Conservation (phyloP, 1,140 invertebrate genomes). For the Drosophila jambulina region DNA sequence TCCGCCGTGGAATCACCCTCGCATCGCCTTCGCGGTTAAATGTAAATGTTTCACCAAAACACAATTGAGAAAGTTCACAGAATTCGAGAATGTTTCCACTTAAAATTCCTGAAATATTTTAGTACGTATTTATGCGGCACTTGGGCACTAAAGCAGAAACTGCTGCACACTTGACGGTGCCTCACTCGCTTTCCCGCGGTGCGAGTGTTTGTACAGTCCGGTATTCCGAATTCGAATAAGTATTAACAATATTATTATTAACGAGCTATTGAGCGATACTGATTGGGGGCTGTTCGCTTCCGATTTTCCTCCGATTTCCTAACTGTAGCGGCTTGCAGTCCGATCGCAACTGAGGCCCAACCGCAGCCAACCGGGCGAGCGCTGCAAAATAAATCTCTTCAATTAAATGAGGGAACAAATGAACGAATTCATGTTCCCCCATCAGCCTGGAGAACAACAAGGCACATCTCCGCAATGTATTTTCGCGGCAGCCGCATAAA, state of each 20-base stretch:
- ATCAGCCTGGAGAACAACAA: conserved; percentile 46
- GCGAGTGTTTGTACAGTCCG: conserved; percentile 22
- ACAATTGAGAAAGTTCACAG: conserved; percentile 57
- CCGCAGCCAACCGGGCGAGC: conserved; percentile 25
- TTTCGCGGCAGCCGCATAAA: conserved; percentile 60
- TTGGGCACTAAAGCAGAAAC: conserved; percentile 52
- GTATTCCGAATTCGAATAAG: conserved; percentile 19
- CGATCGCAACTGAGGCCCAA: conserved; percentile 67
- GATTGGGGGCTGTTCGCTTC: conserved; percentile 9
- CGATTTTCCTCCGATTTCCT: conserved; percentile 35
- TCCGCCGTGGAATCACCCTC: conserved; percentile 28
- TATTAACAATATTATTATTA: conserved; percentile 33
- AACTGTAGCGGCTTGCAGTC: conserved; percentile 53
- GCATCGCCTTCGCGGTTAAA: conserved; percentile 26
- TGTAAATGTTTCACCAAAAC: conserved; percentile 54
- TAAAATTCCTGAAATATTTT: conserved; percentile 69
- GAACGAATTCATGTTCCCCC: conserved; percentile 62
- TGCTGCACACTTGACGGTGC: conserved; percentile 38
- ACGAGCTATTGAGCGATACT: conserved; percentile 6
- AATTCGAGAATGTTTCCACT: conserved; percentile 63
- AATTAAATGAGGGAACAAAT: conserved; percentile 75
- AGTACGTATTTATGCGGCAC: conserved; percentile 42
- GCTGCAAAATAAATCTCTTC: conserved; percentile 74
- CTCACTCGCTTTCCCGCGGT: background rate
- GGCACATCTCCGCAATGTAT: conserved; percentile 54